Evolutionary conservation across 2,797 vertebrate genomes (phyloP), one percentile per base, ranked within the genome.

Genomic region (Margarornis squamiger): DNA sequence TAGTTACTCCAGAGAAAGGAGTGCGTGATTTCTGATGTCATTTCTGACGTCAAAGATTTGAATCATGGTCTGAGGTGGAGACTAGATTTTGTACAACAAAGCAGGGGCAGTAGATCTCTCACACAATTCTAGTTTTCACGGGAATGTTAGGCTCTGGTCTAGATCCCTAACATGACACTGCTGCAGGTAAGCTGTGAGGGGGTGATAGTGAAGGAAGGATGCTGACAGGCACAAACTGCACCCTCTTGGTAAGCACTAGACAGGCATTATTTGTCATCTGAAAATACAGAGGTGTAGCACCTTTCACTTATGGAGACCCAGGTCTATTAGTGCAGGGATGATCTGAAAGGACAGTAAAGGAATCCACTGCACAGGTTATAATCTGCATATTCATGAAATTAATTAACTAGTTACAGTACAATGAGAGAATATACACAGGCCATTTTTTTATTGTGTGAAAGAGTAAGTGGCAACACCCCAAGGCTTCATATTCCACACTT

Each of bases 321-420:
- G 36, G 34, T 51, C 73, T 75, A n/a, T 68, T 85, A 90, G 34
- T 72, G 29, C 39, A 48, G 12, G 32, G 36, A 3, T 81, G 77
- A 91, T 62, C 41, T 78, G 77, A 86, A 94, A 41, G 39, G 54
- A 66, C 91, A 88, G 32, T 27, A 29, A 92, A 92, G 94, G 27
- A 65, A 90, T 34, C 13, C 18, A 45, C 36, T 48, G 24, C 32
- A 54, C 17, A 48, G 24, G 55, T 85, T 70, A 58, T 23, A 68
- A 85, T 72, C 86, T 94, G 49, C 78, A 73, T 96, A 88, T 92
- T 94, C 58, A 75, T 91, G 61, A 90, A 58, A 86, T 49, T 88
- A 89, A 72, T 49, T 86, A 91, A 70, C n/a, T 78, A 75, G 68
- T 95, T 63, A 59, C 38, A 71, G 49, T 59, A 48, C 52, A 65